These are phyloP conservation scores for Zoroaster sp. DNA, from an alignment of 53 echinoderm and acorn worm species.

Conservation along the genomic window DNA sequence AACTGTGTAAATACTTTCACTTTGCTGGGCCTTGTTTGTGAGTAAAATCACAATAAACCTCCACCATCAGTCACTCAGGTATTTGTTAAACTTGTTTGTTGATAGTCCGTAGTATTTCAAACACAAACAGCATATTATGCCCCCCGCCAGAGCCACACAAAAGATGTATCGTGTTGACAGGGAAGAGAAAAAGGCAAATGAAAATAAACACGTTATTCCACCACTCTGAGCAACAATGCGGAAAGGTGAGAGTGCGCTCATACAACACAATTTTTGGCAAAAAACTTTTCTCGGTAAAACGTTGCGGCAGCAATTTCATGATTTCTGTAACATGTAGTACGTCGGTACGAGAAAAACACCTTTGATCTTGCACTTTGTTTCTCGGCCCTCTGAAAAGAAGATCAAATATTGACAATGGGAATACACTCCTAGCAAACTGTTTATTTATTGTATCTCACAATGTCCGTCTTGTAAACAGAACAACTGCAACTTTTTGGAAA, in stretches of 20 bases:
- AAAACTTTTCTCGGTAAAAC: background rate
- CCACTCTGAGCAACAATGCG: conserved; percentile 22
- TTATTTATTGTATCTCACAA: background rate
- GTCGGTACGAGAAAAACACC: background rate
- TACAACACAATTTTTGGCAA: background rate
- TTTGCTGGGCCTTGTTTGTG: background rate
- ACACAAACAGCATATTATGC: conserved; percentile 31
- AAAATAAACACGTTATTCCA: conserved; percentile 55
- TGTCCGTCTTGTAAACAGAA: too few species aligned
- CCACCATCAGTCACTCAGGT: conserved; percentile 24
- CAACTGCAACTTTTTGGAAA: too few species aligned
- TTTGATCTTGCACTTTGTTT: background rate
- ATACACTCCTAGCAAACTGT: background rate
- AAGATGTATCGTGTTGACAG: conserved; percentile 44
- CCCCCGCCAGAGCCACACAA: background rate
- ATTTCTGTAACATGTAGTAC: background rate
- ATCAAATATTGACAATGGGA: background rate
- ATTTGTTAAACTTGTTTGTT: conserved; percentile 51
- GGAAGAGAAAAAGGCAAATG: conserved; percentile 26
- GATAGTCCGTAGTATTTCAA: conserved; percentile 23
- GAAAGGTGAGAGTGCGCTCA: background rate
- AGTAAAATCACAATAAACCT: conserved; percentile 36
- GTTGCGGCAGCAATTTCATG: background rate
- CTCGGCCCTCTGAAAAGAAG: background rate
- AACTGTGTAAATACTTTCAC: conserved; percentile 27